Base-by-base conservation (phyloP, 2,888 invertebrate genomes). In the Anodontia alba region DNA sequence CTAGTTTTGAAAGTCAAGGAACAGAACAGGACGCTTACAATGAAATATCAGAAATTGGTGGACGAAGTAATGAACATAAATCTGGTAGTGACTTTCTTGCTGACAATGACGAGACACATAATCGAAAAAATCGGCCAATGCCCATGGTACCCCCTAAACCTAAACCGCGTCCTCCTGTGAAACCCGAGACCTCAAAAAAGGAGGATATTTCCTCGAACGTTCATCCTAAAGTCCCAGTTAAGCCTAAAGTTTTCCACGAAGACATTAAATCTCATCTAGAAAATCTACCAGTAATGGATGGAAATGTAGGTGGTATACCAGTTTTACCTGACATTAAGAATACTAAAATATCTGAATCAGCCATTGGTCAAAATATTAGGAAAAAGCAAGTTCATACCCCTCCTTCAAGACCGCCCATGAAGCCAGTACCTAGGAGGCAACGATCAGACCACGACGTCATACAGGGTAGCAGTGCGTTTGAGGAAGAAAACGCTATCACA, bases 381-480 rank as follows among this genome's bases (percentile, higher is more conserved):
- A 12, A 38, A 38, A 46, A 46, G 3, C 8, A 67, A 42, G 49
- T 42, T 7, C n/a, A 38, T 23, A 68, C 54, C 5, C 51, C 3
- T 10, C 57, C 78, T 12, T 29, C 76, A 10, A 69, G 51, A n/a
- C 82, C 82, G 23, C 76, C 82, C 0, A 72, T 46, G 38, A 76
- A 73, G 78, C 82, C 82, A 31, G 75, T 78, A 12, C 82, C 82
- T 7, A 54, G 82, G 51, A 38, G 81, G 43, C 71, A 76, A 49
- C 31, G 12, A 1, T 57, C 73, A 42, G 33, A 62, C 33, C 31
- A 12, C 10, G 12, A 62, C 7, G 17, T 33, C 12, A 5, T 26
- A 3, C 62, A 33, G 1, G 33, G 8, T 15, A 62, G 33, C 33
- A 31, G 1, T 33, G 31, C 62, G 5, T 62, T 62, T 62, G 62